A percentile compares a stretch with the other conserved stretches of the same genome.
Conservation (phyloP, 2,888 invertebrate genomes). For the Anorthoa munda region DNA sequence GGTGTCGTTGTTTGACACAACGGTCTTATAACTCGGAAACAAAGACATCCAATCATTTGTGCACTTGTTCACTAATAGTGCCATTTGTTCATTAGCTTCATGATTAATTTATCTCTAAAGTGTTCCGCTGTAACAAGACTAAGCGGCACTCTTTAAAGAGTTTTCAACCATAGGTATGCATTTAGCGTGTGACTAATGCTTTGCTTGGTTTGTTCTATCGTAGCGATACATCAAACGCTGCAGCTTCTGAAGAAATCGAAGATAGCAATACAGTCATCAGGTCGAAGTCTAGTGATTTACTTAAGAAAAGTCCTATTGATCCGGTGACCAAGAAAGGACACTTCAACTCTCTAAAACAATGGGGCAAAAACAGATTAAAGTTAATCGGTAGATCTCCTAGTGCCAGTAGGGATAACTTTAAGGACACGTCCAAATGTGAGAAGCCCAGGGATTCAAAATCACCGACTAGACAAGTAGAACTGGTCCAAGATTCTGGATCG, state of each 20-base stretch:
- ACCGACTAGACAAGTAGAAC: conserved; percentile 88
- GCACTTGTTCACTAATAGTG: conserved; percentile 90
- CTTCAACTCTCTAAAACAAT: conserved; percentile 95
- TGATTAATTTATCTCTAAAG: conserved; percentile 86
- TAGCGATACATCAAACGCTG: conserved; percentile 90
- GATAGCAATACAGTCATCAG: conserved; percentile 91
- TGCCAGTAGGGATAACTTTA: conserved; percentile 89
- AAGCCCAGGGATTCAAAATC: conserved; percentile 85
- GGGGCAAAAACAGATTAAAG: conserved; percentile 95
- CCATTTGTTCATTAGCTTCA: conserved; percentile 89
- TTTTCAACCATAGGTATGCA: conserved; percentile 84
- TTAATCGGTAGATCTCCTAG: conserved; percentile 93
- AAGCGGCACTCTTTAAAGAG: conserved; percentile 83
- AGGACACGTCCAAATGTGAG: conserved; percentile 83
- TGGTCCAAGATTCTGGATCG: conserved; percentile 91
- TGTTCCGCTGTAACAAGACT: conserved; percentile 86
- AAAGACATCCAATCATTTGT: conserved; percentile 85
- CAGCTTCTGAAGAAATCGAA: conserved; percentile 89
- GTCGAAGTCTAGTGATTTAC: conserved; percentile 94
- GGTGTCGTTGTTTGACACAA: conserved; percentile 84
- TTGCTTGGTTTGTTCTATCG: conserved; percentile 91
- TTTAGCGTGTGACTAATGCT: conserved; percentile 91
- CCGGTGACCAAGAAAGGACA: conserved; percentile 91
- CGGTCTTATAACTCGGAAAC: conserved; percentile 72
- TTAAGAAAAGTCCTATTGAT: conserved; percentile 93